These are phyloP conservation scores for Apteryx mantelli DNA, from an alignment of 2,113 vertebrate genomes.

Conservation along the genomic window DNA sequence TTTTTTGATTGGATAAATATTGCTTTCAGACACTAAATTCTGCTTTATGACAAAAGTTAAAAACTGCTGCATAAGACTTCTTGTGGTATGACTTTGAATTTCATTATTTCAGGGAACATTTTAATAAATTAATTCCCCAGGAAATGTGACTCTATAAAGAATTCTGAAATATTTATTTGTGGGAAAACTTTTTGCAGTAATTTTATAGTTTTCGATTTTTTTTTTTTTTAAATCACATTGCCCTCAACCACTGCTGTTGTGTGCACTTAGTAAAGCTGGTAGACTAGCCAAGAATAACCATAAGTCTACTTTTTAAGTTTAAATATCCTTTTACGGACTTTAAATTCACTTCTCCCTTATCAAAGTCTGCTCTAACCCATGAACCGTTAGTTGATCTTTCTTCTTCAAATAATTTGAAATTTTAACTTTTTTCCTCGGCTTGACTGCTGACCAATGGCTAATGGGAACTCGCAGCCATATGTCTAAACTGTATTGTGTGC, in stretches of 20 bases:
- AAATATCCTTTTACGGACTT: background rate
- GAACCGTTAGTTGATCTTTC: background rate
- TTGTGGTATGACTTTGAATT: background rate
- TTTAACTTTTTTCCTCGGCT: background rate
- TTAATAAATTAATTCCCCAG: background rate
- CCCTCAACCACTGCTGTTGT: background rate
- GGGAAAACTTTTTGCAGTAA: background rate
- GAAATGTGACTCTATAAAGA: background rate
- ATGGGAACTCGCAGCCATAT: background rate
- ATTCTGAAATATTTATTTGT: background rate
- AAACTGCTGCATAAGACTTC: background rate
- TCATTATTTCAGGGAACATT: background rate
- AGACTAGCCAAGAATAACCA: background rate
- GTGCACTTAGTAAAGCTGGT: background rate
- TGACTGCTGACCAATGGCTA: background rate
- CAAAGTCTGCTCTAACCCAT: no score
- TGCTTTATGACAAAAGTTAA: background rate
- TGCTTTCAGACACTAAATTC: background rate
- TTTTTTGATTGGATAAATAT: background rate
- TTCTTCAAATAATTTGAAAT: background rate
- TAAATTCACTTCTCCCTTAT: background rate
- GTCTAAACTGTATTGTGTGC: background rate
- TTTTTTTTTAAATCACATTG: background rate
- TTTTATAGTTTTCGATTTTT: background rate
- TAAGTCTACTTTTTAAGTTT: background rate